A percentile compares a stretch with the other conserved stretches of the same genome.
phyloP scores from a whole-genome alignment of 2,797 vertebrate species.

The Heterohyrax brucei region DNA sequence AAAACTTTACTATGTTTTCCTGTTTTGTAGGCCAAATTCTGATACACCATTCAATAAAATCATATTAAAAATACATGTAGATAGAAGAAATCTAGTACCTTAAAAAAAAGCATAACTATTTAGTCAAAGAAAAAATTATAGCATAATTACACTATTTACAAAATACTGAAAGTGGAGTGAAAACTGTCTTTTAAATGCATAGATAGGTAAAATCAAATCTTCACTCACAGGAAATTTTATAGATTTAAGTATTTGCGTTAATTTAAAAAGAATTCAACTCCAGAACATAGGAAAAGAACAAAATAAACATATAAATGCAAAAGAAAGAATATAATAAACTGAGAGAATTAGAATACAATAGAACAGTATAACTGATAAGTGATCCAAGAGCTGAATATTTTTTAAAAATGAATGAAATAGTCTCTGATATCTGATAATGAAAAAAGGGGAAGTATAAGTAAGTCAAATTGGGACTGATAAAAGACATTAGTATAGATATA shows the following conservation, averaged over 20 bases:
- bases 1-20: neutral
- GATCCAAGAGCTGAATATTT: conserved; percentile 13
- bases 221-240: conserved; percentile 23
- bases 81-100: neutral
- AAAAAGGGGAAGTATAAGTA: neutral
- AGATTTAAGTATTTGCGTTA: conserved; percentile 56
- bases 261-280: conserved; percentile 43
- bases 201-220: conserved; percentile 33
- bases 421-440: neutral
- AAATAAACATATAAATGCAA: neutral
- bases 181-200: neutral
- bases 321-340: conserved; percentile 8
- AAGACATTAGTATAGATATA: neutral
- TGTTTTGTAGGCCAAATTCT: conserved; percentile 9
- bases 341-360: conserved; percentile 24
- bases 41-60: neutral
- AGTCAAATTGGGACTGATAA: neutral
- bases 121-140: conserved; percentile 33
- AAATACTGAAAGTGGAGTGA: neutral
- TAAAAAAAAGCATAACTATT: neutral
- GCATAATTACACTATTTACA: conserved; percentile 4
- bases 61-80: neutral
- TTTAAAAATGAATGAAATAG: neutral
- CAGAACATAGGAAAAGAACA: conserved; percentile 22
- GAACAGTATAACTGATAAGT: conserved; percentile 4